These are phyloP conservation scores for Poecilia velifera DNA, from an alignment of 2,797 vertebrate genomes.

Conservation along the genomic window DNA sequence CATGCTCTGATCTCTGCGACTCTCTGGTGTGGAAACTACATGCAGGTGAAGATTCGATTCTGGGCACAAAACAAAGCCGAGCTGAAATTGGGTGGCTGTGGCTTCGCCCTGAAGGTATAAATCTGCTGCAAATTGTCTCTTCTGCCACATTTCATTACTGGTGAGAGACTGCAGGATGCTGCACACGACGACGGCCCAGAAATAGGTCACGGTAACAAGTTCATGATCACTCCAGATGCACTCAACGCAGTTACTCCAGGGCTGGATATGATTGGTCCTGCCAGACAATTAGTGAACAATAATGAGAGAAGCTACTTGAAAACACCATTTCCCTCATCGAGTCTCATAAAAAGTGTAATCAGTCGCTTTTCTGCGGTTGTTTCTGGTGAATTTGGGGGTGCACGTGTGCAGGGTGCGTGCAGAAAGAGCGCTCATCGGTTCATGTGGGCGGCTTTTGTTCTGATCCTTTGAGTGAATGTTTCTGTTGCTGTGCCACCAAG, in stretches of 20 bases:
- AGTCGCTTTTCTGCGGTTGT: slow-evolving; percentile 19
- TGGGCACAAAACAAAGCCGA: slow-evolving; percentile 45
- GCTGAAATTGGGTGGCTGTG: slow-evolving; percentile 59
- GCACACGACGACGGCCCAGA: slow-evolving; percentile 40
- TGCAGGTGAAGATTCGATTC: slow-evolving; percentile 50
- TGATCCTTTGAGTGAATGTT: slow-evolving; percentile 25
- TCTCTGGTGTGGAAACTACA: slow-evolving; percentile 22
- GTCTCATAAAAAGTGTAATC: slow-evolving; percentile 22
- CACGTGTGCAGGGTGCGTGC: slow-evolving; percentile 33
- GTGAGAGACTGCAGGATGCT: slow-evolving; percentile 37
- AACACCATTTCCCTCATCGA: slow-evolving; percentile 17
- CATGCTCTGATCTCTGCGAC: slow-evolving; percentile 35
- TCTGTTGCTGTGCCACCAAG: slow-evolving; percentile 42
- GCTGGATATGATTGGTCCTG: slow-evolving; percentile 33
- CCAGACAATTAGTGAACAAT: slow-evolving; percentile 57
- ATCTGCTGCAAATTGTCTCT: slow-evolving; percentile 63
- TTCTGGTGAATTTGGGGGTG: slow-evolving; percentile 8
- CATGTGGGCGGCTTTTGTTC: slow-evolving; percentile 57
- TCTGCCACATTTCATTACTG: slow-evolving; percentile 61
- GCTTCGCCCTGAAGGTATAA: slow-evolving; percentile 55
- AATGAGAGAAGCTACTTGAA: slow-evolving; percentile 28
- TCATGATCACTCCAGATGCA: slow-evolving; percentile 44
- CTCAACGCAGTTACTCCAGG: slow-evolving; percentile 41
- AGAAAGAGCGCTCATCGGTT: slow-evolving; percentile 33
- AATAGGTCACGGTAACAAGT: slow-evolving; percentile 52